phyloP scores from a whole-genome alignment of 2,113 vertebrate genomes.

The Myotis lucifugus region DNA sequence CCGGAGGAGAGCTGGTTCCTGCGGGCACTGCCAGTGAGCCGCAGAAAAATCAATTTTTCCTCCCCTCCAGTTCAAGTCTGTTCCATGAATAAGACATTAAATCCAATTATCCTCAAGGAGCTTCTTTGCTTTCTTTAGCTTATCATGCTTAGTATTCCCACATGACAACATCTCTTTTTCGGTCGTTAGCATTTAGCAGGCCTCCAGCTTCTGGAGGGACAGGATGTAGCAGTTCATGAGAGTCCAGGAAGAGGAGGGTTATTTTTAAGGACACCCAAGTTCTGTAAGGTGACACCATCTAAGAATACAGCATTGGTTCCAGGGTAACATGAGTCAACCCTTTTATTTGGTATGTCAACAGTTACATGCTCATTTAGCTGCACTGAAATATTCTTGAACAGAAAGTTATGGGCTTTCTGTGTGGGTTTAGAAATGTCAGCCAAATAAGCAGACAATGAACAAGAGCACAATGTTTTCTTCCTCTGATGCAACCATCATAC shows the following conservation, averaged over 20 bases:
- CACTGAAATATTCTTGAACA: slow-evolving; percentile 61
- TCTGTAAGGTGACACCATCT: slow-evolving; percentile 58
- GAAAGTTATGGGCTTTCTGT: slow-evolving; percentile 55
- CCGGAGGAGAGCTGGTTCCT: not conserved
- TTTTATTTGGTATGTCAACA: slow-evolving; percentile 63
- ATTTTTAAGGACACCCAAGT: slow-evolving; percentile 44
- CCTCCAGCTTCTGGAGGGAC: not conserved
- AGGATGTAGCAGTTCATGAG: not conserved
- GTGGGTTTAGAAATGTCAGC: slow-evolving; percentile 67
- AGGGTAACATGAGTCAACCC: slow-evolving; percentile 57
- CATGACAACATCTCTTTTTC: not conserved
- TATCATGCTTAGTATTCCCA: not conserved
- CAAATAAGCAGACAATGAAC: slow-evolving; percentile 36
- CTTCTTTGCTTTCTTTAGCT: slow-evolving; percentile 53
- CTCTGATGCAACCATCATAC: not conserved
- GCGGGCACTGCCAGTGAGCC: slow-evolving; percentile 44
- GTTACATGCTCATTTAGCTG: slow-evolving; percentile 40
- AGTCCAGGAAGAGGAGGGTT: slow-evolving; percentile 23
- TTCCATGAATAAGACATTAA: slow-evolving; percentile 43
- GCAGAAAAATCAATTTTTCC: not conserved
- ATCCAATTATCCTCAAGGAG: not conserved
- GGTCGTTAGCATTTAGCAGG: not conserved
- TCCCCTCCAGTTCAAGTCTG: not conserved
- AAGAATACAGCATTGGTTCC: slow-evolving; percentile 51
- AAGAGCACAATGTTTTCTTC: not conserved